A percentile compares a stretch with the other conserved stretches of the same genome.
Conservation (phyloP, 2,113 vertebrate species). For the Corydoras sp. region DNA sequence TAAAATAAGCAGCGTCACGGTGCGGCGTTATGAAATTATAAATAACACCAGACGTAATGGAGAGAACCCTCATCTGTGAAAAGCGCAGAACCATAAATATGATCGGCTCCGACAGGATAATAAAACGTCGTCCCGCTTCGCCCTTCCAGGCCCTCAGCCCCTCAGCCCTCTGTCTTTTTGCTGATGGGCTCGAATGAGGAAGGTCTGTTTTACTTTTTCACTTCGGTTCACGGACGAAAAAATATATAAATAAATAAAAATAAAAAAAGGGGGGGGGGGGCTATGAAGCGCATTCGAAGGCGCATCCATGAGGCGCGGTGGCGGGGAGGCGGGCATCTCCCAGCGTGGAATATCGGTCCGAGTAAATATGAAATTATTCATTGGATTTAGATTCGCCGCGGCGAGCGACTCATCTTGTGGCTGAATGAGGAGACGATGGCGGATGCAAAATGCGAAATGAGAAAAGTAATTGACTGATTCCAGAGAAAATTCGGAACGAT, state of each 20-base stretch:
- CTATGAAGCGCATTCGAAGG: slow-evolving; percentile 36
- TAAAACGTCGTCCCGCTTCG: slow-evolving; percentile 28
- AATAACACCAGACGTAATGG: slow-evolving; percentile 69
- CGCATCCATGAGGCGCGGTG: slow-evolving; percentile 4
- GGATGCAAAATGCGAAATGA: slow-evolving; percentile 43
- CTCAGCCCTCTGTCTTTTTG: background rate
- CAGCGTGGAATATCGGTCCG: slow-evolving; percentile 37
- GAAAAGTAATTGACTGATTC: slow-evolving; percentile 49
- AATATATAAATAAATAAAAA: background rate
- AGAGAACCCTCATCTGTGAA: slow-evolving; percentile 53
- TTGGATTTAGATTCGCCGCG: slow-evolving; percentile 50
- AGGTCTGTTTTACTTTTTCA: background rate
- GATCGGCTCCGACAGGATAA: slow-evolving; percentile 36
- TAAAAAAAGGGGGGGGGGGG: no score
- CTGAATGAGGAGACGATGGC: slow-evolving; percentile 40
- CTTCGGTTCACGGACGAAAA: slow-evolving; percentile 16
- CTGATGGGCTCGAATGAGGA: slow-evolving; percentile 13
- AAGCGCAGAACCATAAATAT: slow-evolving; percentile 43
- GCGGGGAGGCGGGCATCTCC: slow-evolving; percentile 22
- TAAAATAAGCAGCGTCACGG: slow-evolving; percentile 73
- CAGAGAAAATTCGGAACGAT: slow-evolving; percentile 45
- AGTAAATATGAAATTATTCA: slow-evolving; percentile 54
- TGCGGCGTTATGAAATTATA: slow-evolving; percentile 78
- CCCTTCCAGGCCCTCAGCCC: background rate
- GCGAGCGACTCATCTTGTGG: slow-evolving; percentile 42